phyloP scores from a whole-genome alignment of 2,113 vertebrate species.

The Sterna hirundo region DNA sequence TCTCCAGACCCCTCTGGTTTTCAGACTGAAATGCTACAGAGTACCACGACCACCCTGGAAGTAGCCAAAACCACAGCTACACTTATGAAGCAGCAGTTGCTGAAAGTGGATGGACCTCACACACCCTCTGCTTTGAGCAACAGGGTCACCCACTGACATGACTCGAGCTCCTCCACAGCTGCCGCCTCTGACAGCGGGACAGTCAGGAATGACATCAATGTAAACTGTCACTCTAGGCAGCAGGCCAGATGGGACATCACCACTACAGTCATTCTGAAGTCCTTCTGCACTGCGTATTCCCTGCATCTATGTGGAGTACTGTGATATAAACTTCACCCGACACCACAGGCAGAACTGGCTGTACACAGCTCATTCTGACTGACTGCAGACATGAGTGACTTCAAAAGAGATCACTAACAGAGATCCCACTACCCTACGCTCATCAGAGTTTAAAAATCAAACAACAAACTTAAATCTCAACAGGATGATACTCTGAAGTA shows the following conservation, averaged over 20 bases:
- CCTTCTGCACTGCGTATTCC: fast-evolving
- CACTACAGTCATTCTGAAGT: not conserved
- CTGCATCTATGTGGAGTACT: fast-evolving
- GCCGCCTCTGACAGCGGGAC: not conserved
- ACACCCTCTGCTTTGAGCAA: not conserved
- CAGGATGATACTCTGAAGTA: not conserved
- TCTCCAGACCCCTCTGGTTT: not conserved
- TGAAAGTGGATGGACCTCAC: not conserved
- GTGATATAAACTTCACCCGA: not conserved
- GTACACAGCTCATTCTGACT: not conserved
- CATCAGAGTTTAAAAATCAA: not conserved
- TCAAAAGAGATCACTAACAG: not conserved
- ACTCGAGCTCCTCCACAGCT: not conserved
- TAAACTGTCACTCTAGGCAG: not conserved
- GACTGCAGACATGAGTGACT: not conserved
- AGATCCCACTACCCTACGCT: not conserved
- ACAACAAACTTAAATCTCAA: not conserved
- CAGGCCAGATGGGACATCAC: not conserved
- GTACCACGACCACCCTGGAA: not conserved
- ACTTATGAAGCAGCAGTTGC: not conserved
- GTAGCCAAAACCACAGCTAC: not conserved
- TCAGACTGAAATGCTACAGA: not conserved
- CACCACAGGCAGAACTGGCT: not conserved
- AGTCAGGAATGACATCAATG: not conserved
- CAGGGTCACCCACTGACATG: fast-evolving